Conservation (phyloP, 1,140 invertebrate genomes). For the Sesamia nonagrioides region DNA sequence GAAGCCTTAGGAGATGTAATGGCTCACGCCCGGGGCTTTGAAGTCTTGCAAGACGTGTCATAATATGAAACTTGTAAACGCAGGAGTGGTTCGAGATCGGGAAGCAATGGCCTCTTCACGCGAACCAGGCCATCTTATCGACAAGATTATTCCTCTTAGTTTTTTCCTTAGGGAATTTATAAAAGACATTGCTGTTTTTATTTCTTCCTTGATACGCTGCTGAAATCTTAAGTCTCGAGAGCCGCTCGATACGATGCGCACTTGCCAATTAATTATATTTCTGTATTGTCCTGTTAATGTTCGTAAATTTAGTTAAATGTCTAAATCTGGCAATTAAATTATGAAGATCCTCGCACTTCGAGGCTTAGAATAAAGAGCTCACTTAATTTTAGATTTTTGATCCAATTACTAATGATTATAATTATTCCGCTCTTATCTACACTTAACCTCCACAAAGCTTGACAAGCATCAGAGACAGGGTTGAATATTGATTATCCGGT, state of each 20-base stretch:
- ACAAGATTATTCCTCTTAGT: conserved; percentile 55
- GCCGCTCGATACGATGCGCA: conserved; percentile 26
- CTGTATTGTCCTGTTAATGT: background rate
- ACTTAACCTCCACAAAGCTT: background rate
- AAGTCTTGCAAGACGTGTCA: conserved; percentile 66
- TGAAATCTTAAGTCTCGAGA: conserved; percentile 30
- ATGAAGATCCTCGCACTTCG: background rate
- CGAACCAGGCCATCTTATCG: conserved; percentile 73
- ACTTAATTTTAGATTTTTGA: background rate
- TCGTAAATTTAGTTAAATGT: too few relatives aligned
- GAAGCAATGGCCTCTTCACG: conserved; percentile 61
- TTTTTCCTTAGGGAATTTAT: conserved; percentile 51
- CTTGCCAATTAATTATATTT: conserved; percentile 19
- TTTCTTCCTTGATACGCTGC: conserved; percentile 48
- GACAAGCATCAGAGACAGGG: background rate
- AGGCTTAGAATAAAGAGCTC: background rate
- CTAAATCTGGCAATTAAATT: too few relatives aligned
- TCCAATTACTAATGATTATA: background rate
- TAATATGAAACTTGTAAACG: conserved; percentile 65
- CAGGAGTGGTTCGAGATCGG: conserved; percentile 62
- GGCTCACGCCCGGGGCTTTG: conserved; percentile 36
- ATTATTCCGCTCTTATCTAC: background rate
- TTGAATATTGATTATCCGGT: conserved; percentile 9
- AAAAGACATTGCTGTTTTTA: conserved; percentile 52
- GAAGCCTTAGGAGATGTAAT: conserved; percentile 23